A percentile compares a stretch with the other conserved stretches of the same genome.
Conservation (phyloP, 2,888 invertebrate genomes). For the Lordiphosa andalusiaca region DNA sequence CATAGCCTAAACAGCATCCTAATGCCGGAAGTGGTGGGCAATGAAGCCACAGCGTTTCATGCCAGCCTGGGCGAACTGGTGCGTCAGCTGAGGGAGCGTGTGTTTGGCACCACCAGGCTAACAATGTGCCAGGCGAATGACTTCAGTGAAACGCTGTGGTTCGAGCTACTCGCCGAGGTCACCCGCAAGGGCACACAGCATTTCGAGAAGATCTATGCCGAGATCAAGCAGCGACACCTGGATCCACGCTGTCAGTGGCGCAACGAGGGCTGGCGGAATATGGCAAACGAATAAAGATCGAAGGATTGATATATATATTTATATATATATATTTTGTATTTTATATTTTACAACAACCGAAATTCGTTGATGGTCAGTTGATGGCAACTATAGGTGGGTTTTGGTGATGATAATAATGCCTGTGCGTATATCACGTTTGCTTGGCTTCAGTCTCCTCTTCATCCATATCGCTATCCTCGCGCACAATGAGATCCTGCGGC, state of each 20-base stretch:
- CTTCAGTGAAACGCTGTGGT: conserved; percentile 51
- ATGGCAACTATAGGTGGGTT: conserved; percentile 28
- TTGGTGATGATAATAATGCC: background rate
- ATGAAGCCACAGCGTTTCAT: conserved; percentile 37
- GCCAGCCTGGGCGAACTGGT: conserved; percentile 36
- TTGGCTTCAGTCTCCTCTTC: conserved; percentile 37
- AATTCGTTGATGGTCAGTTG: background rate
- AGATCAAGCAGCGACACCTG: conserved; percentile 43
- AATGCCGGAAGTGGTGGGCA: conserved; percentile 41
- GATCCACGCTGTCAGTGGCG: conserved; percentile 45
- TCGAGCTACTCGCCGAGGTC: conserved; percentile 46
- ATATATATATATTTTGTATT: conserved; percentile 8
- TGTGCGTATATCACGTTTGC: conserved; percentile 32
- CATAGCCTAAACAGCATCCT: conserved; percentile 40
- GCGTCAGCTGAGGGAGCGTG: conserved; percentile 50
- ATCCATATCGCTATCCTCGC: conserved; percentile 23
- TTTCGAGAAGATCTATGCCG: conserved; percentile 49
- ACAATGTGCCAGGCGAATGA: conserved; percentile 48
- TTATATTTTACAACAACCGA: background rate
- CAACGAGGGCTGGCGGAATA: conserved; percentile 42
- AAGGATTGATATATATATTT: no score
- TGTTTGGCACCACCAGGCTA: conserved; percentile 28
- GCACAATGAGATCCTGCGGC: conserved; percentile 49
- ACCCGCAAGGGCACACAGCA: conserved; percentile 25
- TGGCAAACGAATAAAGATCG: background rate